Evolutionary conservation across 1,140 invertebrate species (phyloP).

Genomic region (Ceratina calcarata): DNA sequence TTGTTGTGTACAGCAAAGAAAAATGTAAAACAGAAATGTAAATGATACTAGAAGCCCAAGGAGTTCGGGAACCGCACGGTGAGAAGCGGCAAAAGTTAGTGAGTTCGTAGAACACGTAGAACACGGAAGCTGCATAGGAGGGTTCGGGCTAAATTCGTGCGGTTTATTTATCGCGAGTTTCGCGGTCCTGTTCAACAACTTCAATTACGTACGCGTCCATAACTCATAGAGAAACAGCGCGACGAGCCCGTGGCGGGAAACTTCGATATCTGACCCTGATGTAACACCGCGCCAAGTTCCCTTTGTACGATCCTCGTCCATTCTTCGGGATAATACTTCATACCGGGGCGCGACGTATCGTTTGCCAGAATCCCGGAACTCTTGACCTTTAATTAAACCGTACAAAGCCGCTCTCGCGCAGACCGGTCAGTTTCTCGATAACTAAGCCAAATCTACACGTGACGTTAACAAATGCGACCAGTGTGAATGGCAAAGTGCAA

Average conservation of each 20-base stretch:
- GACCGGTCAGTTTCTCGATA: not conserved
- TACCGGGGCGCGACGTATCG: not conserved
- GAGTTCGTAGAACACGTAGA: too few species aligned
- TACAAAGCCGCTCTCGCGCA: not conserved
- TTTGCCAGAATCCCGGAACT: not conserved
- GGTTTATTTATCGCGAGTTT: slow-evolving; percentile 32
- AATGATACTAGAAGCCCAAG: too few species aligned
- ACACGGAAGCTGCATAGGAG: too few species aligned
- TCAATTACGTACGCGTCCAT: slow-evolving; percentile 1
- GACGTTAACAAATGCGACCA: not conserved
- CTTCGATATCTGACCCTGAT: slow-evolving; percentile 1
- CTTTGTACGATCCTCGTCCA: not conserved
- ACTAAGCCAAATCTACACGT: not conserved
- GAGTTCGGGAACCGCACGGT: too few species aligned
- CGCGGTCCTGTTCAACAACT: not conserved
- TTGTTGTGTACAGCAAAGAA: too few species aligned
- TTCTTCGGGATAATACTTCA: not conserved
- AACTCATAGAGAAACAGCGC: slow-evolving; percentile 6
- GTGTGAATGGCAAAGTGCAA: not conserved
- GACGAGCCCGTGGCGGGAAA: not conserved
- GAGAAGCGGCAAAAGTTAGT: too few species aligned
- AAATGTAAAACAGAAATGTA: too few species aligned
- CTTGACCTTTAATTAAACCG: not conserved
- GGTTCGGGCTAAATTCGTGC: slow-evolving; percentile 15
- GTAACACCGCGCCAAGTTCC: not conserved